These are phyloP conservation scores for Oedothorax gibbosus DNA, from an alignment of 1,140 invertebrate species.

Conservation along the genomic window DNA sequence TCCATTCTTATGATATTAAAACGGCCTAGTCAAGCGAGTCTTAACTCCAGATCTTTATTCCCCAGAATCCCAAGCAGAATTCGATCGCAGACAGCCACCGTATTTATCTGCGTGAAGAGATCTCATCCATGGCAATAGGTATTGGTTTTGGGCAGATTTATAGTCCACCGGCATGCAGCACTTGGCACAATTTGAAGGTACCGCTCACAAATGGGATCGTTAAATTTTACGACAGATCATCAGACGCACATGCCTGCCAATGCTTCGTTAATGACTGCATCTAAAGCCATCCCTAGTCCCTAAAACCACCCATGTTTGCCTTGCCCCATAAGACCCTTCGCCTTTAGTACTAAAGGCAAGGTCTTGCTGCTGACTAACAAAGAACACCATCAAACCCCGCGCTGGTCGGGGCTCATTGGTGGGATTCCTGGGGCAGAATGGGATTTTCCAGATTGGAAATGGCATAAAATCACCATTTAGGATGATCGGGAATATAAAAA, in stretches of 20 bases:
- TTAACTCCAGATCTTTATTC: no score
- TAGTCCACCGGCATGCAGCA: slow-evolving; percentile 29
- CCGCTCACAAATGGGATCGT: slow-evolving; percentile 50
- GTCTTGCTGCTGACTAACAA: slow-evolving; percentile 41
- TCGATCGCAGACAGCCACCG: background rate
- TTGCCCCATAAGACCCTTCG: slow-evolving; percentile 39
- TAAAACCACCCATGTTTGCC: slow-evolving; percentile 37
- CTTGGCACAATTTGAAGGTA: slow-evolving; percentile 55
- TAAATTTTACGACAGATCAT: slow-evolving; percentile 59
- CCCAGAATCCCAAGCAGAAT: background rate
- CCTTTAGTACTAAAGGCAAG: slow-evolving; percentile 41
- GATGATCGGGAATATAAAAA: slow-evolving; percentile 52
- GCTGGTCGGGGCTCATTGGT: slow-evolving; percentile 27
- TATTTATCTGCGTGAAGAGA: background rate
- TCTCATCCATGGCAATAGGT: slow-evolving; percentile 31
- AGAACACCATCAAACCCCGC: slow-evolving; percentile 47
- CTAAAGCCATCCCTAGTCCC: slow-evolving; percentile 49
- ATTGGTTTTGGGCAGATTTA: slow-evolving; percentile 55
- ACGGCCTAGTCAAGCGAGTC: no score
- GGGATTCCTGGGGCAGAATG: background rate
- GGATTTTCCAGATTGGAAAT: slow-evolving; percentile 51
- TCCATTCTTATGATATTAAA: no score
- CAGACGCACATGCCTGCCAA: slow-evolving; percentile 48
- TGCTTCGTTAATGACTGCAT: slow-evolving; percentile 58
- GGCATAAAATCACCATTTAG: slow-evolving; percentile 54